Evolutionary conservation across 2,113 vertebrate genomes (phyloP).

Genomic region (Oxyura jamaicensis): DNA sequence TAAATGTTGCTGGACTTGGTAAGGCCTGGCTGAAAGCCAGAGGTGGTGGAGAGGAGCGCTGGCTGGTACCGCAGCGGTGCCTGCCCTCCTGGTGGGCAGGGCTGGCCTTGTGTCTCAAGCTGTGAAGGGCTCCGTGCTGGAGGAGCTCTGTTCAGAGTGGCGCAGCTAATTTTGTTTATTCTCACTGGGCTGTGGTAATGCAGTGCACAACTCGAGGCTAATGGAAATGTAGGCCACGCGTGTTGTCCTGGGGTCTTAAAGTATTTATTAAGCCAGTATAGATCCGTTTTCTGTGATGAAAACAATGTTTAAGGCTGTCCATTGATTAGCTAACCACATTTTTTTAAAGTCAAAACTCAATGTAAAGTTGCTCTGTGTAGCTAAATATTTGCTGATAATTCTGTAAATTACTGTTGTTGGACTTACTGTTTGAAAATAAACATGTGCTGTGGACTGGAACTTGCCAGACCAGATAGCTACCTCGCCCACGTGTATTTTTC

Average conservation of each 20-base stretch:
- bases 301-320: neutral
- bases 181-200: neutral
- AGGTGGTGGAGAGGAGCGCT: neutral
- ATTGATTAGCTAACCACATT: neutral
- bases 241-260: neutral
- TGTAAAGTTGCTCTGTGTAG: neutral
- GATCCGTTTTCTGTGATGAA: neutral
- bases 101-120: neutral
- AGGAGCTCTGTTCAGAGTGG: neutral
- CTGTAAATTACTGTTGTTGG: neutral
- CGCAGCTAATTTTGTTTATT: neutral
- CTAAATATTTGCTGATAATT: neutral
- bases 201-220: neutral
- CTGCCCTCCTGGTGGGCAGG: neutral
- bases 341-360: neutral
- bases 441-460: neutral
- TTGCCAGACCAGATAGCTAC: neutral
- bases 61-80: neutral
- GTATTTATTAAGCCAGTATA: neutral
- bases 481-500: rapidly evolving
- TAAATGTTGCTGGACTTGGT: conserved; percentile 2
- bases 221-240: rapidly evolving
- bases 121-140: neutral
- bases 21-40: neutral
- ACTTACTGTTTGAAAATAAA: neutral